A percentile compares a stretch with the other conserved stretches of the same genome.
These are phyloP conservation scores for Cephus spinipes DNA, from an alignment of 2,888 invertebrate species.

Conservation along the genomic window DNA sequence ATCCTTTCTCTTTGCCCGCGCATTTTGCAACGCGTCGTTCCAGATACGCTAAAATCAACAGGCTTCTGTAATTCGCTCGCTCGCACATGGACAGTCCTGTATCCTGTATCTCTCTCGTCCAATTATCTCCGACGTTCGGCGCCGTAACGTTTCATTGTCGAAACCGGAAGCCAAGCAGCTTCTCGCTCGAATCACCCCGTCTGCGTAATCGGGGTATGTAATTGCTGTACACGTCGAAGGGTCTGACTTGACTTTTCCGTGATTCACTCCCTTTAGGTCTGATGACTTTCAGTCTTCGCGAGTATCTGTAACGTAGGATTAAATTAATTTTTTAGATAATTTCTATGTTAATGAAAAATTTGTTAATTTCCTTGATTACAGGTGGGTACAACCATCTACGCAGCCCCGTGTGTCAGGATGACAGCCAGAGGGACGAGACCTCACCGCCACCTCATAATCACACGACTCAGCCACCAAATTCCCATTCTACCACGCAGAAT, in stretches of 20 bases:
- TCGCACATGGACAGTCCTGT: not conserved
- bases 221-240: not conserved
- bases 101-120: not conserved
- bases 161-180: slow-evolving; percentile 3
- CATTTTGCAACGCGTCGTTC: slow-evolving; percentile 9
- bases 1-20: slow-evolving; percentile 8
- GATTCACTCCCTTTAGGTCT: not conserved
- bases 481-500: slow-evolving; percentile 60
- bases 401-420: slow-evolving; percentile 69
- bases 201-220: not conserved
- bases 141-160: slow-evolving; percentile 1
- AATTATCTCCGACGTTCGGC: slow-evolving; percentile 1
- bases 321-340: not conserved
- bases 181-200: not conserved
- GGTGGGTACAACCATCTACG: slow-evolving; percentile 71
- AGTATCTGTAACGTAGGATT: too few relatives aligned
- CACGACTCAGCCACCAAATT: slow-evolving; percentile 57
- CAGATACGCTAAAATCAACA: slow-evolving; percentile 8
- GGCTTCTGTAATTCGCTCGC: not conserved
- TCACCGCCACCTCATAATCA: slow-evolving; percentile 62
- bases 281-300: not conserved
- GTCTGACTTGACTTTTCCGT: not conserved
- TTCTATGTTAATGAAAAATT: not conserved
- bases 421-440: slow-evolving; percentile 61
- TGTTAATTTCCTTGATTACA: slow-evolving; percentile 48